Evolutionary conservation across 2,888 invertebrate species (phyloP), one percentile per base, ranked within the genome.

Genomic region (Heteropelma amictum): DNA sequence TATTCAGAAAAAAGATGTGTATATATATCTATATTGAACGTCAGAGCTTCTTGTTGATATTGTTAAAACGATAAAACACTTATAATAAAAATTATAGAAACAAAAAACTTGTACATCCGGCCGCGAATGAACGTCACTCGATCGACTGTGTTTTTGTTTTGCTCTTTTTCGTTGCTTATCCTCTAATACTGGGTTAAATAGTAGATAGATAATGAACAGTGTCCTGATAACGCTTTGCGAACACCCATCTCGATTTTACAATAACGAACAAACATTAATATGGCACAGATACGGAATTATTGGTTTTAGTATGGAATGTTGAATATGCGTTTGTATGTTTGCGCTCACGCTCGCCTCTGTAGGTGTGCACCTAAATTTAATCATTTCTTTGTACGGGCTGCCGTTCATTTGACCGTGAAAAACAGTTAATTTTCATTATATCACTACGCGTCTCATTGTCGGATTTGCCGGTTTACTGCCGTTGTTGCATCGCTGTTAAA

Each of bases 211-310:
- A 35, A 47, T 47, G 51, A 23, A 67, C 30, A 56, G 54, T 19
- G 12, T 28, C 28, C 19, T 28, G 47, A 35, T 47, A 42, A 54
- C 67, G 53, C 47, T 14, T 54, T 12, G 26, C 21, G 28, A 33
- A 21, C 6, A 19, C 14, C 51, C 53, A 42, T 54, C 56, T 30
- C 42, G 10, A 21, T n/a, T 33, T 56, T 60, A 60, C 64, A 54
- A 28, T 49, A 67, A 42, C 60, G 74, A 65, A 70, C 69, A 35
- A 75, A 71, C 61, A 56, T 75, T 71, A 75, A 61, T 75, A 75
- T 75, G 75, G 75, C 75, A 75, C 75, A 75, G 71, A 71, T 71
- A 67, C 75, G 75, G 67, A 75, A 75, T 75, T 75, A 71, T 56
- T 47, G 49, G 51, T 58, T 61, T 33, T 47, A 38, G 67, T 56